Evolutionary conservation across 2,888 invertebrate genomes (phyloP), one percentile per base, ranked within the genome.

Genomic region (Gandaritis pyraliata): DNA sequence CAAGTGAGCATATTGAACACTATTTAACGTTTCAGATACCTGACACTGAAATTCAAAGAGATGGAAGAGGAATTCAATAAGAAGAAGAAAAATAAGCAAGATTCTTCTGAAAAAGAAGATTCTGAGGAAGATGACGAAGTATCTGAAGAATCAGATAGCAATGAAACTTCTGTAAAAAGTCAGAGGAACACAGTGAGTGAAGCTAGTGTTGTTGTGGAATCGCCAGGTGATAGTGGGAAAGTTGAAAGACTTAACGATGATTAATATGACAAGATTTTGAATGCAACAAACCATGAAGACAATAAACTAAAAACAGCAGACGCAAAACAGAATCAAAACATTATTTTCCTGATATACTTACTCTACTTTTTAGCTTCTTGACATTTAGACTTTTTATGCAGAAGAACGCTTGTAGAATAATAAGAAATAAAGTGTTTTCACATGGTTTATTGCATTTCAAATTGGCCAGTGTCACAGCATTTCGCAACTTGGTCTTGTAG

Each of bases 41-140:
- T 97, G 53, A 96, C 96, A 11, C 87, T 96, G 60, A 97, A 97
- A 81, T 97, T 96, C 80, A 95, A 96, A 89, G 97, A 97, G 86
- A 96, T 96, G 95, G 97, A 97, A 84, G 96, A 96, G 69, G 95
- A 96, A 85, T 94, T 96, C 87, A 94, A 64, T 23, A 64, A 94
- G 61, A 94, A 95, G 76, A 95, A 96, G 70, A 94, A 95, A 69
- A 94, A 93, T 72, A 89, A 92, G 71, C 78, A 84, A 53, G 81
- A 87, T 58, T 58, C 59, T 43, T 47, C 53, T 4, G 58, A 60
- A 18, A 85, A 87, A 3, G 73, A 74, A 6, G 83, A 83, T 43
- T 74, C 78, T 15, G 69, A 83, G 61, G 82, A 85, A 66, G 49
- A 49, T 16, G 75, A 85, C 64, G 73, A 72, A 56, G 80, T 81